A percentile compares a stretch with the other conserved stretches of the same genome.
Conservation (phyloP, 2,888 invertebrate species). For the Rhabditoides inermis region DNA sequence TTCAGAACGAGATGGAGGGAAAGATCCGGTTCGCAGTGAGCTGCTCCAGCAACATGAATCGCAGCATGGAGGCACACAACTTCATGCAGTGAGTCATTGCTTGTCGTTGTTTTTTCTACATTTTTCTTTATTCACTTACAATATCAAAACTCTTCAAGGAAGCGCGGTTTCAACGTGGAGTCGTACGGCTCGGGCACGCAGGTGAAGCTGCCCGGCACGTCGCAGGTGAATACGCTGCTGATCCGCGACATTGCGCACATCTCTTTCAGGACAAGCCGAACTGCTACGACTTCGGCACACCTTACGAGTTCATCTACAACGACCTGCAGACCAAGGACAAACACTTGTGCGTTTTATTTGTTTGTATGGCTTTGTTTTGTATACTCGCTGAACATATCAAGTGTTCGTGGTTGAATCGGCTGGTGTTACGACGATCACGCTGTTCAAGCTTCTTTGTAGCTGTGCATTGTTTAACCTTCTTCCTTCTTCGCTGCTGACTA, state of each 20-base stretch:
- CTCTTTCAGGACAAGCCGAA: constrained; percentile 32
- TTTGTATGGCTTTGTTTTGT: too few species aligned
- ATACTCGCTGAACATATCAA: too few species aligned
- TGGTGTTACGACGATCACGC: too few species aligned
- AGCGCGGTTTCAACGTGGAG: constrained; percentile 83
- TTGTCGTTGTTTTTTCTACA: constrained; percentile 1
- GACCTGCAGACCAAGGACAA: constrained; percentile 35
- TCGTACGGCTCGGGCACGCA: constrained; percentile 57
- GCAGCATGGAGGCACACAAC: constrained; percentile 98
- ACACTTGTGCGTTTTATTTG: constrained; percentile 24
- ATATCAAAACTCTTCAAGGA: constrained; percentile 61
- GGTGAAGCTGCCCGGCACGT: constrained; percentile 89
- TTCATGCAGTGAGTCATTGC: constrained; percentile 66
- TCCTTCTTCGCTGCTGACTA: too few species aligned
- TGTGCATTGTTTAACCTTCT: too few species aligned
- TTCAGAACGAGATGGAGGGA: too few species aligned
- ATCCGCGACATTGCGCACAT: constrained; percentile 74
- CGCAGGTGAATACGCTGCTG: constrained; percentile 82
- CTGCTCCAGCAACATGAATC: constrained; percentile 98
- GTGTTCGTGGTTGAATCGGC: too few species aligned
- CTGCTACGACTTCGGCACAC: constrained; percentile 38
- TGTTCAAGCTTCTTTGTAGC: too few species aligned
- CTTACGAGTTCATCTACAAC: constrained; percentile 35
- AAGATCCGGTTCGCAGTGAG: constrained; percentile 71
- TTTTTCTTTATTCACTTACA: neutral